Evolutionary conservation across 1,140 invertebrate species (phyloP).

Genomic region (Drosophila baimaii): DNA sequence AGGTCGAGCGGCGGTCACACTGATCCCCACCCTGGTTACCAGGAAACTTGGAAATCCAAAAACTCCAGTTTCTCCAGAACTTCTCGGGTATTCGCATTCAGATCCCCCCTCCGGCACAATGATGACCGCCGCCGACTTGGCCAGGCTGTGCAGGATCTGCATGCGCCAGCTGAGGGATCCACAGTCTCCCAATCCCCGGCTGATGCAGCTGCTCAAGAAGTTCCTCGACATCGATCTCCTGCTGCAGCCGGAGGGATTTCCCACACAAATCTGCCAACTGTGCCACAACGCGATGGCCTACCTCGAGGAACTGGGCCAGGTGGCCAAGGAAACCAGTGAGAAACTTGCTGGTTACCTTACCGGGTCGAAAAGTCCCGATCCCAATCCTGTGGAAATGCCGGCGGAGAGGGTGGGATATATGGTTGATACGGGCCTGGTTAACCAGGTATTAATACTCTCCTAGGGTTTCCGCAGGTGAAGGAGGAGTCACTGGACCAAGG

Average conservation of each 20-base stretch:
- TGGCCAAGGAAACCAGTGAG: conserved; percentile 59
- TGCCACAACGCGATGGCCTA: conserved; percentile 69
- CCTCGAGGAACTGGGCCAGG: conserved; percentile 64
- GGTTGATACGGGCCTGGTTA: background rate
- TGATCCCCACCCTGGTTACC: conserved; percentile 9
- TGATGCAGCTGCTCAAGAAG: conserved; percentile 54
- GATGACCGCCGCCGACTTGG: conserved; percentile 63
- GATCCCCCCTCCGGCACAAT: conserved; percentile 56
- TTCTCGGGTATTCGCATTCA: conserved; percentile 10
- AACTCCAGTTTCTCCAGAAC: background rate
- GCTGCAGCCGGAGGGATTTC: conserved; percentile 55
- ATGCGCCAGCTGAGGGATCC: conserved; percentile 62
- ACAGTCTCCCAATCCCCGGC: conserved; percentile 23
- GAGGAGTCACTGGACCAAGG: conserved; percentile 52
- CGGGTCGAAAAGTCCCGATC: background rate
- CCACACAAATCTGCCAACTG: conserved; percentile 63
- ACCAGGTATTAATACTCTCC: conserved; percentile 22
- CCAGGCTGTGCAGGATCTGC: conserved; percentile 73
- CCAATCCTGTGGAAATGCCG: background rate
- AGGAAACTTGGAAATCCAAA: conserved; percentile 5
- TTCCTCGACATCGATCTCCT: conserved; percentile 67
- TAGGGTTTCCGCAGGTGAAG: conserved; percentile 53
- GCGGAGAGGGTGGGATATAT: conserved; percentile 20
- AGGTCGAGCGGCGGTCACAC: conserved; percentile 1
- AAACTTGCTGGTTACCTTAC: conserved; percentile 25